Evolutionary conservation across 35 echinoderm and acorn worm species (phyloP).

Genomic region (Hemicentrotus pulcherrimus): DNA sequence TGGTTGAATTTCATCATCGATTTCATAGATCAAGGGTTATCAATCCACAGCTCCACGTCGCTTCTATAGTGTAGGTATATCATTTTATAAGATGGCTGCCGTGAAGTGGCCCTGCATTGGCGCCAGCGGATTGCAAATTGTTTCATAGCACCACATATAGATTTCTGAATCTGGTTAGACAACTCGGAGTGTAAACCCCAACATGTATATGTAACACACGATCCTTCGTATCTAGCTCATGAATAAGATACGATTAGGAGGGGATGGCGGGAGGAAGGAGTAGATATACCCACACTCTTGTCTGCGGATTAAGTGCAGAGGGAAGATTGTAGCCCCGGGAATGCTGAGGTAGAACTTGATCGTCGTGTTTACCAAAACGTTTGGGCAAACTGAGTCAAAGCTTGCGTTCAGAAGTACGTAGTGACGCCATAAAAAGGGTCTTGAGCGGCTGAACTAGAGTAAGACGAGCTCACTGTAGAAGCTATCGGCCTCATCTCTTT

Average conservation of each 20-base stretch:
- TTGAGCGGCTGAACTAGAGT: not conserved
- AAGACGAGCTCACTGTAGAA: not conserved
- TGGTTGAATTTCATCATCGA: not conserved
- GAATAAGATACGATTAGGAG: not conserved
- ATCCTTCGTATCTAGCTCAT: not conserved
- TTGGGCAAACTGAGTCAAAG: conserved; percentile 42
- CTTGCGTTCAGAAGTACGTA: conserved; percentile 25
- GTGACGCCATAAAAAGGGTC: conserved; percentile 25
- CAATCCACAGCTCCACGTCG: not conserved
- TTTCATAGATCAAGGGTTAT: not conserved
- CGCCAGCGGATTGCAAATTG: not conserved
- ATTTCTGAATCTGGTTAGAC: not conserved
- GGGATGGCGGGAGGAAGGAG: not conserved
- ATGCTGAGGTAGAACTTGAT: conserved; percentile 22
- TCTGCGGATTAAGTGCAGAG: conserved; percentile 1
- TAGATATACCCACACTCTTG: not conserved
- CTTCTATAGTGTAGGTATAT: not conserved
- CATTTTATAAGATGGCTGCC: not conserved
- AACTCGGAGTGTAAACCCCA: not conserved
- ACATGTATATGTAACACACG: conserved; percentile 12
- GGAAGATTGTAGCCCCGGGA: conserved; percentile 4
- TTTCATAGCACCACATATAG: conserved; percentile 12
- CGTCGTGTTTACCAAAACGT: conserved; percentile 36
- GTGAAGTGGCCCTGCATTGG: not conserved
- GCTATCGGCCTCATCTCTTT: not conserved